Evolutionary conservation across 2,888 invertebrate species (phyloP), one percentile per base, ranked within the genome.

Genomic region (Volucella inanis): DNA sequence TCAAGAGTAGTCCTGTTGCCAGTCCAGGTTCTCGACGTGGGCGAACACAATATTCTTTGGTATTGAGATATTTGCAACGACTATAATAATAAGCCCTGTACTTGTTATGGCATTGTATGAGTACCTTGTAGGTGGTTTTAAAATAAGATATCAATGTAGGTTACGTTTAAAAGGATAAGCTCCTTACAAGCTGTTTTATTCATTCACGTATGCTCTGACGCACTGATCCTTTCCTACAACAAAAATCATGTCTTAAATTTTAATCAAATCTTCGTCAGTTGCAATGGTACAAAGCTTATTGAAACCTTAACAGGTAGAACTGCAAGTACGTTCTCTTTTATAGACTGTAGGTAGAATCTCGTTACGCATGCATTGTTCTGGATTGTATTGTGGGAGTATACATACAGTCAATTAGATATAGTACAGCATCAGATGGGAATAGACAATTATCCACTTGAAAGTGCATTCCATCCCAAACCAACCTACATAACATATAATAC

Each of bases 201-300:
- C 67, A 67, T 52, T 68, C 68, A 76, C 67, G 52, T 76, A 50
- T 67, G 45, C 50, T 43, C 41, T 59, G 59, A 31, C 50, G 43
- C 31, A 31, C 52, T 75, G 59, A n/a, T n/a, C 65, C 59, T 50
- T 10, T 47, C 2, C 15, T 11, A 18, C 15, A 4, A 43, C 14
- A 18, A 10, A 4, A 43, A 11, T 67, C 76, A 11, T 43, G 76
- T 59, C 45, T 38, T 59, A 67, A 67, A 67, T 76, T 52, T 76
- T 59, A 67, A 67, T 76, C 41, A 76, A 74, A 39, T 9, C 11
- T 52, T 14, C 12, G 8, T 50, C 9, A 41, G 52, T 14, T 6
- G 3, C n/a, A 22, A 47, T 18, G 57, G 31, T 31, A 31, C 31
- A 59, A 18, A 18, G 39, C 54, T 38, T 62, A 22, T 59, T 18